Base-by-base conservation (phyloP, 30 jellyfish, hydroid and myxozoan species). In the Catostylus mosaicus region DNA sequence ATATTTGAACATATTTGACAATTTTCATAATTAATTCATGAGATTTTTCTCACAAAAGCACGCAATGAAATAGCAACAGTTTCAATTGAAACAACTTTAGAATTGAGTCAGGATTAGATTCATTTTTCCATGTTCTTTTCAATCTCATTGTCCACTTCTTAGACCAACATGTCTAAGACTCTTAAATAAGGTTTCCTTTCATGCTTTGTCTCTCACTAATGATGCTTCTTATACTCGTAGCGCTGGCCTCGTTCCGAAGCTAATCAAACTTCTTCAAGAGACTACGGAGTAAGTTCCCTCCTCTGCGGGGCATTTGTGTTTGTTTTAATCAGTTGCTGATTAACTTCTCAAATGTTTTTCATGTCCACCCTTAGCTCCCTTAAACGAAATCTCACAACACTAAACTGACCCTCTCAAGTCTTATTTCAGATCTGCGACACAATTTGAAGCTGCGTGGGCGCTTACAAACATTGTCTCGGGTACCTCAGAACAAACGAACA, bases 361-460 rank as follows among this genome's bases (percentile, higher is more conserved):
- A 40, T 4, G 24, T 50, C 20, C 63, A 5, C 20, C 20, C 24
- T 50, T 18, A 50, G 20, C 20, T 50, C 20, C 2, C 63, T 50
- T 50, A 0, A n/a, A n/a, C n/a, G n/a, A n/a, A n/a, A n/a, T n/a
- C n/a, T n/a, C n/a, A n/a, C n/a, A n/a, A n/a, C n/a, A n/a, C n/a
- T n/a, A n/a, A n/a, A n/a, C n/a, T n/a, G n/a, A n/a, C n/a, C n/a
- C n/a, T n/a, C n/a, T n/a, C n/a, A 4, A 16, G 20, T 81, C 45
- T 60, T 14, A 26, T 60, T 37, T 7, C 64, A 90, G 97, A 54
- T 14, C 85, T 29, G 82, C 75, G 3, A 88, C 89, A 19, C 97
- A 94, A 40, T 94, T 94, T 74, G 99, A 94, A 88, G 97, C 99
- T 12, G 97, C 97, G 1, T 94, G 99, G 99, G 99, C 99, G 14